phyloP scores from a whole-genome alignment of 2,113 vertebrate genomes.

The Ploceus nigricollis region DNA sequence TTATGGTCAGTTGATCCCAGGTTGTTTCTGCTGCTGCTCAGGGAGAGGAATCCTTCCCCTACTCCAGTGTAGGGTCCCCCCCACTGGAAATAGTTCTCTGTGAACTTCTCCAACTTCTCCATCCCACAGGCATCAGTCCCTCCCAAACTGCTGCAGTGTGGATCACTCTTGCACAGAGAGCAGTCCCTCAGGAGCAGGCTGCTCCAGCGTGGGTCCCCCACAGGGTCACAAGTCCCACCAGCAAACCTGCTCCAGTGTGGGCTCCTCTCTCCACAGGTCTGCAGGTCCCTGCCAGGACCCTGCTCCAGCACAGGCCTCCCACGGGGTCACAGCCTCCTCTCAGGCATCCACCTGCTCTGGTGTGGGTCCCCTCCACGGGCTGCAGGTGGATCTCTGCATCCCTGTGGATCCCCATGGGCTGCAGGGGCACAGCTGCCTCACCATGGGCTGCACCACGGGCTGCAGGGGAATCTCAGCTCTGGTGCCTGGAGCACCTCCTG shows the following conservation, averaged over 20 bases:
- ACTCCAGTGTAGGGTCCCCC: accelerated
- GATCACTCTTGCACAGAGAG: not conserved
- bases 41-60: not conserved
- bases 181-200: not conserved
- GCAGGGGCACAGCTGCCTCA: not conserved
- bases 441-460: not conserved
- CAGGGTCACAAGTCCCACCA: not conserved
- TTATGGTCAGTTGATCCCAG: not conserved
- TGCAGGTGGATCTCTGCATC: not conserved
- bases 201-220: not conserved
- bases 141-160: accelerated
- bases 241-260: not conserved
- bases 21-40: not conserved
- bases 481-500: not conserved
- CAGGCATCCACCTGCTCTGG: not conserved
- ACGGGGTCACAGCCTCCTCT: not conserved
- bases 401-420: not conserved
- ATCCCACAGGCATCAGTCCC: not conserved
- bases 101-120: accelerated
- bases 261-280: not conserved
- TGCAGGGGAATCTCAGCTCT: not conserved
- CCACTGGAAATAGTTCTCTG: accelerated
- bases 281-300: not conserved
- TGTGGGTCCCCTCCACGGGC: not conserved
- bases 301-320: not conserved